These are phyloP conservation scores for Lepidurus couesii DNA, from an alignment of 1,140 invertebrate genomes.

Conservation along the genomic window DNA sequence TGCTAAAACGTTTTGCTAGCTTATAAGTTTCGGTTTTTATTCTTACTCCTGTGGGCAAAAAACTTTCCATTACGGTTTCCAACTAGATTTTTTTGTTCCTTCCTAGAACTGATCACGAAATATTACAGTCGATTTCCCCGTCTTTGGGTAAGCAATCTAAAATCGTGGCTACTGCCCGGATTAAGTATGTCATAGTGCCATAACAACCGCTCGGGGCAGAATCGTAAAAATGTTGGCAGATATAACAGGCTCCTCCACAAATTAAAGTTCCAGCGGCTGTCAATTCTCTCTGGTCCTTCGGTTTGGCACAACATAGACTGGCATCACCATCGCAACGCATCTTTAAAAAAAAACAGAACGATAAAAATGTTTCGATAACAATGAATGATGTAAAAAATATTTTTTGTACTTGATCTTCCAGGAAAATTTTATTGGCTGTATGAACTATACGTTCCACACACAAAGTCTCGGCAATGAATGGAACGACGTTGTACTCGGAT, in stretches of 20 bases:
- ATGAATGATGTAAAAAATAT: neutral
- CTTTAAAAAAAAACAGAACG: slow-evolving; percentile 48
- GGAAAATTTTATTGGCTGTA: slow-evolving; percentile 88
- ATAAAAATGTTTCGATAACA: neutral
- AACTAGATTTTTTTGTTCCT: neutral
- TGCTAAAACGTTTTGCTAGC: no score
- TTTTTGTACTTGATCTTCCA: slow-evolving; percentile 80
- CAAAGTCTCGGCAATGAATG: slow-evolving; percentile 71
- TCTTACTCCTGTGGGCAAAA: no score
- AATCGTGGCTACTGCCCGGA: slow-evolving; percentile 69
- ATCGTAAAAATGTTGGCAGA: slow-evolving; percentile 97
- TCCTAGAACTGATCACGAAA: slow-evolving; percentile 28
- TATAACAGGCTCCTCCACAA: slow-evolving; percentile 86
- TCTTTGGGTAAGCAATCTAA: slow-evolving; percentile 69
- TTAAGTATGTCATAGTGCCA: slow-evolving; percentile 97
- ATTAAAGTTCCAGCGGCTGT: slow-evolving; percentile 56
- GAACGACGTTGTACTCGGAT: slow-evolving; percentile 75
- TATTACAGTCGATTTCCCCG: slow-evolving; percentile 69
- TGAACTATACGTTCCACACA: slow-evolving; percentile 89
- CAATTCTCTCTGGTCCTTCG: slow-evolving; percentile 54
- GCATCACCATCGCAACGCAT: slow-evolving; percentile 79
- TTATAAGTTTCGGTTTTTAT: no score
- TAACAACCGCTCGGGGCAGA: slow-evolving; percentile 93
- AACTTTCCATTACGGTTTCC: no score
- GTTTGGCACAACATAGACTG: slow-evolving; percentile 81